Evolutionary conservation across 2,888 invertebrate species (phyloP).

Genomic region (Melinopterus prodromus): DNA sequence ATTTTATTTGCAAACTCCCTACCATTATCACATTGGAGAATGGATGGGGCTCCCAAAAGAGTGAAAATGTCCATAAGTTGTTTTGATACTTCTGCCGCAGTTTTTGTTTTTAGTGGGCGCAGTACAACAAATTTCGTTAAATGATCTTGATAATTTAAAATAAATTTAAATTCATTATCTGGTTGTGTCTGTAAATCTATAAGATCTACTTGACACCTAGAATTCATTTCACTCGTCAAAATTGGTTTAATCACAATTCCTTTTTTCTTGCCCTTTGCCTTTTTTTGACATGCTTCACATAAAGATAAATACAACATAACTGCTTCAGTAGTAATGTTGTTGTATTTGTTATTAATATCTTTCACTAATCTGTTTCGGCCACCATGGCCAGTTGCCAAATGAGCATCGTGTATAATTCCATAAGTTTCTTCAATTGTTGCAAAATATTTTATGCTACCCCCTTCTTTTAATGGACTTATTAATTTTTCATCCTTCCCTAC

Average conservation of each 20-base stretch:
- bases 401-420: constrained; percentile 35
- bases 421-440: constrained; percentile 31
- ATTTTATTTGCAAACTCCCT: constrained; percentile 50
- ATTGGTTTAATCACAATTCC: constrained; percentile 11
- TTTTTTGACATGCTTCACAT: constrained; percentile 35
- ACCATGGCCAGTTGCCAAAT: constrained; percentile 34
- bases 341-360: constrained; percentile 38
- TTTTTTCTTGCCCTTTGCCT: constrained; percentile 25
- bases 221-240: too few relatives aligned
- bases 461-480: constrained; percentile 32
- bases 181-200: too few relatives aligned
- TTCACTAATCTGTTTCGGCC: constrained; percentile 33
- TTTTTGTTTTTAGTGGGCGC: constrained; percentile 7
- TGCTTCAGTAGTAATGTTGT: constrained; percentile 38
- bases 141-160: too few relatives aligned
- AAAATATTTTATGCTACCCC: constrained; percentile 33
- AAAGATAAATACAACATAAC: constrained; percentile 31
- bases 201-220: too few relatives aligned
- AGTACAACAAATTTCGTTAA: too few relatives aligned
- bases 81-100: constrained; percentile 50
- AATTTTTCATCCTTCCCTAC: constrained; percentile 24
- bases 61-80: constrained; percentile 51
- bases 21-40: constrained; percentile 52
- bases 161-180: too few relatives aligned
- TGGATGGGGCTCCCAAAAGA: constrained; percentile 51